Evolutionary conservation across 35 echinoderm and acorn worm species (phyloP), one percentile per base, ranked within the genome.

Genomic region (Lytechinus variegatus): DNA sequence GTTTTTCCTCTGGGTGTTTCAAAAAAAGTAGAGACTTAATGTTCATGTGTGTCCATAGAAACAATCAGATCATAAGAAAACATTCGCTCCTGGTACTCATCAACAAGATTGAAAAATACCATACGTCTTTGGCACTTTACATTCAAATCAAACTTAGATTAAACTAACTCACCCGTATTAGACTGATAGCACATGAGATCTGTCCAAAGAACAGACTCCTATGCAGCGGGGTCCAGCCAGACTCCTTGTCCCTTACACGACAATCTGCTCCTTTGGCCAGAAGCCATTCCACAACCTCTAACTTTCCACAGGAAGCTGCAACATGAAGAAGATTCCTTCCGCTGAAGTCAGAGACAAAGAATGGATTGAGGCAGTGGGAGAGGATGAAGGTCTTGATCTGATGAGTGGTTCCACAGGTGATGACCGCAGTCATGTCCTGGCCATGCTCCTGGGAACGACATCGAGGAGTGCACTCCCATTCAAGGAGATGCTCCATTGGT

Each of bases 131-230:
- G 33, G 33, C 33, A 44, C 33, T 44, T 44, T 44, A 44, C 33
- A 44, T 44, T 44, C 33, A 44, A 44, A 44, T 44, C 33, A 44
- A 44, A 44, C 33, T 44, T 21, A 71, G 19, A 71, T 21, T 6
- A 24, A 71, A 71, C 61, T 16, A 14, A 94, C 98, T 97, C 94
- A 99, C 98, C 96, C 95, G 95, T 94, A 97, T 98, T 27, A 99
- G 95, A 53, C 97, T 94, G 10, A 99, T 96, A 79, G 98, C 97
- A 89, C 86, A 96, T 44, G 95, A 94, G 53, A 99, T 87, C 88
- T 98, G 98, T 7, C 97, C 97, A 95, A 98, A 97, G 87, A 99
- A 99, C 27, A 99, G 61, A 93, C 98, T 99, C 8, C 98, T 71
- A 61, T 99, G 98, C 9, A 99, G 96, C 24, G 97, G 87, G 8